phyloP scores from a whole-genome alignment of 2,888 invertebrate species.

The Bombyx huttoni region DNA sequence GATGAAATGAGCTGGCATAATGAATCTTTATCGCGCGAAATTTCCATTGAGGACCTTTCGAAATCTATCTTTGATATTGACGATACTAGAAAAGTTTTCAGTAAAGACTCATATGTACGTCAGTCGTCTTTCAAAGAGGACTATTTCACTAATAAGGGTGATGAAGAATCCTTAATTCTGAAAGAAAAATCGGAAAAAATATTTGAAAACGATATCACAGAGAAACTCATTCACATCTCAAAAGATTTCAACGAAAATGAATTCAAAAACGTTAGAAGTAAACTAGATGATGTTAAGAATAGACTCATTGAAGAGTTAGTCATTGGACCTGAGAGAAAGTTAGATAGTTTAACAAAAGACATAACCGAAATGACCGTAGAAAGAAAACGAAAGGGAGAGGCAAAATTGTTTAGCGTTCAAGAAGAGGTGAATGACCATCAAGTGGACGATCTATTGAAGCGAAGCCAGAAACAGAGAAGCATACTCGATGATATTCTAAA shows the following conservation, averaged over 20 bases:
- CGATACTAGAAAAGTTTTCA: constrained; percentile 60
- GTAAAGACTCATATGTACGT: constrained; percentile 61
- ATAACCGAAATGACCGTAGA: constrained; percentile 48
- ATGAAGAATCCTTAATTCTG: constrained; percentile 50
- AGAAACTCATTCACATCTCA: constrained; percentile 57
- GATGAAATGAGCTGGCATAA: constrained; percentile 74
- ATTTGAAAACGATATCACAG: constrained; percentile 63
- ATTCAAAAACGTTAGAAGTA: constrained; percentile 34
- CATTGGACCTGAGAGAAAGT: constrained; percentile 37
- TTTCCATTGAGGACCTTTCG: constrained; percentile 72
- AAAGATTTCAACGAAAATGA: constrained; percentile 58
- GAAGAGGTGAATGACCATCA: constrained; percentile 74
- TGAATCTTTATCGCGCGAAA: constrained; percentile 68
- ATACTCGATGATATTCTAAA: constrained; percentile 78
- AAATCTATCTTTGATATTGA: constrained; percentile 67
- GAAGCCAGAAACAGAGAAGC: constrained; percentile 79
- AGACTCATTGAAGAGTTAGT: constrained; percentile 59
- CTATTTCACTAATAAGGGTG: constrained; percentile 48
- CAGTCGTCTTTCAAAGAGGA: constrained; percentile 65
- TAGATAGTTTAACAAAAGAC: constrained; percentile 54
- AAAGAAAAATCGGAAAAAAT: constrained; percentile 56
- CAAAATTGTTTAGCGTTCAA: constrained; percentile 43
- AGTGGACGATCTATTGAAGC: constrained; percentile 75
- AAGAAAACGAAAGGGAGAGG: constrained; percentile 35
- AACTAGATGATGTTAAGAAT: constrained; percentile 50